phyloP scores from a whole-genome alignment of 2,113 vertebrate genomes.

The Sapajus apella region DNA sequence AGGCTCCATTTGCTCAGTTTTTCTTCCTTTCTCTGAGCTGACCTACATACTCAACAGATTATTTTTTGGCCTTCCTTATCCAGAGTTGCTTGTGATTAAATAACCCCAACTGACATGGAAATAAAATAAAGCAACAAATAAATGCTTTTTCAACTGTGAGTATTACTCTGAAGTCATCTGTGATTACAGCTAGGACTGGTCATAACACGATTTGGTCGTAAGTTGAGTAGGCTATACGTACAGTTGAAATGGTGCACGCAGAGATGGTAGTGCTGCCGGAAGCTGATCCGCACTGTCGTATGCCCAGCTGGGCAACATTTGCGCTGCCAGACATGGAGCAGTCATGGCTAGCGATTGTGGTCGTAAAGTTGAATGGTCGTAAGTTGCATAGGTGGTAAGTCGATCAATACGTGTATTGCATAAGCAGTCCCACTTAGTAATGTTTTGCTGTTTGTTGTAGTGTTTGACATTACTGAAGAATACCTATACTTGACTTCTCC shows the following conservation, averaged over 20 bases:
- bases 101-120: not conserved
- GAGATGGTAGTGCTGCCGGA: too few relatives aligned
- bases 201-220: too few relatives aligned
- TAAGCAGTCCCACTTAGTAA: not conserved
- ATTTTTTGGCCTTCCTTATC: not conserved
- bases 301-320: too few relatives aligned
- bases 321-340: too few relatives aligned
- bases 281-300: too few relatives aligned
- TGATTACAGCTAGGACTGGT: not conserved
- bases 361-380: too few relatives aligned
- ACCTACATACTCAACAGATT: not conserved
- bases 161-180: not conserved
- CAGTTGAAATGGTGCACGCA: too few relatives aligned
- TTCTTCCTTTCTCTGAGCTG: not conserved
- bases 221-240: too few relatives aligned
- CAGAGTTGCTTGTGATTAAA: not conserved
- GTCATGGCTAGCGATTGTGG: too few relatives aligned
- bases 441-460: not conserved
- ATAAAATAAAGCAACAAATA: slow-evolving; percentile 14
- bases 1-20: not conserved
- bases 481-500: not conserved
- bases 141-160: not conserved
- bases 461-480: not conserved
- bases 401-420: not conserved
- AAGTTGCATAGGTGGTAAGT: too few relatives aligned